A percentile compares a stretch with the other conserved stretches of the same genome.
Conservation (phyloP, 1,140 invertebrate genomes). For the Daktulosphaira vitifoliae region DNA sequence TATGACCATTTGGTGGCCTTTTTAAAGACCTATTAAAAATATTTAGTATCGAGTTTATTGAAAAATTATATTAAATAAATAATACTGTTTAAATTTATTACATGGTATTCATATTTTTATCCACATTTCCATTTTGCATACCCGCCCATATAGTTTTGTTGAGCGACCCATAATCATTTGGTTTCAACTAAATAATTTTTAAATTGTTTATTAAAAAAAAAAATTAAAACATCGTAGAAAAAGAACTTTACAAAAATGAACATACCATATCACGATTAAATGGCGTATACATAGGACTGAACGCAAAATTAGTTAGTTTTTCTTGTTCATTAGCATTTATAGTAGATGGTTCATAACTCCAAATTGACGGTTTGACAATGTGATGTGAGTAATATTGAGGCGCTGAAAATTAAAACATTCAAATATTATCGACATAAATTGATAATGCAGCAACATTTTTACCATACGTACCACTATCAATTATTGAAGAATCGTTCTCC, state of each 20-base stretch:
- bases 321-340: slow-evolving; percentile 45
- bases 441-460: no score
- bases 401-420: slow-evolving; percentile 49
- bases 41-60: no score
- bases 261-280: slow-evolving; percentile 36
- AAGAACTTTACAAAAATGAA: no score
- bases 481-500: slow-evolving; percentile 52
- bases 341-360: slow-evolving; percentile 56
- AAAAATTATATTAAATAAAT: no score
- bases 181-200: slow-evolving; percentile 23
- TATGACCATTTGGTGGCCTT: neutral
- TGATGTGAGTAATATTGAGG: slow-evolving; percentile 72
- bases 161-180: slow-evolving; percentile 21
- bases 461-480: slow-evolving; percentile 48
- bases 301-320: slow-evolving; percentile 46
- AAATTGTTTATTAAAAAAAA: no score
- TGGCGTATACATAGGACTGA: slow-evolving; percentile 47
- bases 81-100: neutral
- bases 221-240: no score
- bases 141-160: slow-evolving; percentile 15
- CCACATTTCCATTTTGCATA: slow-evolving; percentile 20
- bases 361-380: slow-evolving; percentile 63
- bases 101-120: slow-evolving; percentile 23
- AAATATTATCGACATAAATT: neutral
- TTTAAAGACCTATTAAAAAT: slow-evolving; percentile 25